phyloP scores from a whole-genome alignment of 2,113 vertebrate species.

The Zingel zingel region DNA sequence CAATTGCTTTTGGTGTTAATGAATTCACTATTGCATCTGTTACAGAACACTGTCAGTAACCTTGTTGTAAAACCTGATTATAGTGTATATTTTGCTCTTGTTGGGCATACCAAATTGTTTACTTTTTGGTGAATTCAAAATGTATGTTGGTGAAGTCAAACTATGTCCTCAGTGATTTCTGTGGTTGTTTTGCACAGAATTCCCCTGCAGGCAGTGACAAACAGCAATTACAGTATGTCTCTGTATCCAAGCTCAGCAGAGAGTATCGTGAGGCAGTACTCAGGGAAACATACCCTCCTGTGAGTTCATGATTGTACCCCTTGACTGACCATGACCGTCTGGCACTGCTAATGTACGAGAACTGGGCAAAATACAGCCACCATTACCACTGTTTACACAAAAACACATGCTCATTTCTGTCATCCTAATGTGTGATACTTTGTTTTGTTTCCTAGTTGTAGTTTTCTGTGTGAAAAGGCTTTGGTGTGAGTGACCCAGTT shows the following conservation, averaged over 20 bases:
- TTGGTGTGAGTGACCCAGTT: slow-evolving; percentile 54
- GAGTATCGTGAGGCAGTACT: slow-evolving; percentile 9
- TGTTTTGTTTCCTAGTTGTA: slow-evolving; percentile 11
- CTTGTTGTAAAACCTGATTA: not conserved
- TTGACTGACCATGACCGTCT: slow-evolving; percentile 38
- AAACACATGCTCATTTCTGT: slow-evolving; percentile 6
- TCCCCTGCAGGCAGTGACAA: slow-evolving; percentile 6
- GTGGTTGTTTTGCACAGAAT: slow-evolving; percentile 1
- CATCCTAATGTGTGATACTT: not conserved
- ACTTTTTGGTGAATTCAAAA: not conserved
- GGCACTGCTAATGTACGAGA: slow-evolving; percentile 25
- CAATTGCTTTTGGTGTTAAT: slow-evolving; percentile 23
- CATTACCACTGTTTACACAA: slow-evolving; percentile 18
- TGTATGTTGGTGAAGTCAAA: not conserved
- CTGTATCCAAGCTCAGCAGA: slow-evolving; percentile 27
- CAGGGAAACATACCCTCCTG: slow-evolving; percentile 40
- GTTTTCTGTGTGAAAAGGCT: slow-evolving; percentile 28
- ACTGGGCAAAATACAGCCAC: slow-evolving; percentile 3
- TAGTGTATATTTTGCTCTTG: not conserved
- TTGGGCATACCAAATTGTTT: not conserved
- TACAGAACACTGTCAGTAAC: not conserved
- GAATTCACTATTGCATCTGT: slow-evolving; percentile 13
- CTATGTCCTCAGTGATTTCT: not conserved
- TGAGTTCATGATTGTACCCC: slow-evolving; percentile 37
- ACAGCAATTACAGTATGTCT: not conserved